phyloP scores from a whole-genome alignment of 2,888 invertebrate species.

The Sinodicranocentrus sp. region DNA sequence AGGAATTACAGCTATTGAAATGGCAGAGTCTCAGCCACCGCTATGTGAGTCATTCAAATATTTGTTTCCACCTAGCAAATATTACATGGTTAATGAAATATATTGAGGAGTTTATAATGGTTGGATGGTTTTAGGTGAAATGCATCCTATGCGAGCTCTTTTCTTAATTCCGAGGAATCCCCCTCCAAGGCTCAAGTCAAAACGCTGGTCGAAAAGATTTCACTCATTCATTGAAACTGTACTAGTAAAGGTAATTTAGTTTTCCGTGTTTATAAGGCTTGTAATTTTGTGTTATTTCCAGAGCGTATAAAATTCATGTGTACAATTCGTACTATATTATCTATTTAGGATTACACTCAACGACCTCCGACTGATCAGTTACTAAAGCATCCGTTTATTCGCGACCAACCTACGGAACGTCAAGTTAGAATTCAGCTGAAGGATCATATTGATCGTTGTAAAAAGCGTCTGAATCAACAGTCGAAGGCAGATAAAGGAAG shows the following conservation, averaged over 20 bases:
- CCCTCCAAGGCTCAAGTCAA: constrained; percentile 91
- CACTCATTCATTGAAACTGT: constrained; percentile 98
- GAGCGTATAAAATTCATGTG: too few species aligned
- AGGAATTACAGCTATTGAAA: constrained; percentile 99
- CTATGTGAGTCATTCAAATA: constrained; percentile 96
- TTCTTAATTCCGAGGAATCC: constrained; percentile 99
- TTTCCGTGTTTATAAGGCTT: too few species aligned
- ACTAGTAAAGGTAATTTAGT: constrained; percentile 83
- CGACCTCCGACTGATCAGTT: constrained; percentile 99
- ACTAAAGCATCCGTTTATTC: constrained; percentile 97
- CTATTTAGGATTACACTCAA: constrained; percentile 99
- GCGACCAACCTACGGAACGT: constrained; percentile 98
- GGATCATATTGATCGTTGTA: constrained; percentile 99
- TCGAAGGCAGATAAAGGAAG: constrained; percentile 82
- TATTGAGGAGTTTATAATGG: background rate
- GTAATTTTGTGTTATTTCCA: too few species aligned
- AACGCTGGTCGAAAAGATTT: constrained; percentile 99
- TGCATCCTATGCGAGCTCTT: constrained; percentile 97
- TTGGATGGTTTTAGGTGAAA: constrained; percentile 76
- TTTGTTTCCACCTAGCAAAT: too few species aligned
- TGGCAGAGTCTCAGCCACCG: constrained; percentile 99
- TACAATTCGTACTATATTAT: too few species aligned
- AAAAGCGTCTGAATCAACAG: constrained; percentile 84
- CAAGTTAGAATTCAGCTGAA: constrained; percentile 99
- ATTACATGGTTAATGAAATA: background rate